Evolutionary conservation across 2,888 invertebrate genomes (phyloP), one percentile per base, ranked within the genome.

Genomic region (Pyrrhia umbra): DNA sequence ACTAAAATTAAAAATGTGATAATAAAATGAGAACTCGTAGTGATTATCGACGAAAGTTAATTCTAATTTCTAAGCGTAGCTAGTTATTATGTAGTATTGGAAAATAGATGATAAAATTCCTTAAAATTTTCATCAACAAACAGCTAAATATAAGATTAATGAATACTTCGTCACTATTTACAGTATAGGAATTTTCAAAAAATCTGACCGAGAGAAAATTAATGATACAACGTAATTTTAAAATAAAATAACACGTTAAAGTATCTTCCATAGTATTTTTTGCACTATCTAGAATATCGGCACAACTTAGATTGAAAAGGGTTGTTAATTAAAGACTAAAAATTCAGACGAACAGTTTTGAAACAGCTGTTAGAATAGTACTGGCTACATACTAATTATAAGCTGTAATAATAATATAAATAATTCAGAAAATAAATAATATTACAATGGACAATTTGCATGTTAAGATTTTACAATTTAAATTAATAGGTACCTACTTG

Each of bases 181-280:
- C 66, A 52, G 34, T 20, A n/a, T n/a, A 68, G 18, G 34, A 5
- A 45, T 47, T 42, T 69, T 68, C 40, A 10, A 67, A 42, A 69
- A 54, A 45, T 46, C 49, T n/a, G 1, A 37, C 58, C 34, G 61
- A 68, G 69, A 69, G 45, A 75, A 54, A 50, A 1, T 34, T 40
- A 52, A 68, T 8, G 51, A 51, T 58, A 58, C 74, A 64, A 71
- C 34, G 25, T 64, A 49, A 66, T 30, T 16, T 20, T 45, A 68
- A 60, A 49, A 40, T 20, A 30, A 56, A 49, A 30, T 21, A 46
- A 39, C n/a, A 39, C 9, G 25, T 54, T 18, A 46, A 64, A 50
- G 15, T 50, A 40, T 78, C 66, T 79, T 76, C 75, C 81, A 80
- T 70, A 59, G 57, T 47, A 74, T 52, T 65, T 68, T 69, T 67